Evolutionary conservation across 2,113 vertebrate genomes (phyloP).

Genomic region (Tyrannus savana): DNA sequence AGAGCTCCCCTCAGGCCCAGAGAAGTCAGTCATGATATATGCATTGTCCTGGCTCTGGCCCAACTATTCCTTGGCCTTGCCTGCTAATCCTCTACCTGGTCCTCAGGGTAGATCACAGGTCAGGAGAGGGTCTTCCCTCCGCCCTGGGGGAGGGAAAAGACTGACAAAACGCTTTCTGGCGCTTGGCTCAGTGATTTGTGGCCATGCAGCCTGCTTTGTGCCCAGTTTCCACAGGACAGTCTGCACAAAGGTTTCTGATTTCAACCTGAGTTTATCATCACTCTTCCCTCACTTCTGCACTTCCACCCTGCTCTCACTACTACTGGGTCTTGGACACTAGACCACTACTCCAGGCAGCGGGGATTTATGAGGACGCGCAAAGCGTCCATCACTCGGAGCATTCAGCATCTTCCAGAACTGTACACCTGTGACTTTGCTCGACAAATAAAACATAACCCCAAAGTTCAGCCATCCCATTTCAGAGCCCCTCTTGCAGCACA

Average conservation of each 20-base stretch:
- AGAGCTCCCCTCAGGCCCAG: background rate
- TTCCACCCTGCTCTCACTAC: background rate
- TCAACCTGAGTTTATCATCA: background rate
- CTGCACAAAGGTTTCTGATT: background rate
- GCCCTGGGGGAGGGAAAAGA: background rate
- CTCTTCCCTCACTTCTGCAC: background rate
- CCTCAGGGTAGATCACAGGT: background rate
- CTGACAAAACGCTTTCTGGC: rapidly evolving
- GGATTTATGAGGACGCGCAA: background rate
- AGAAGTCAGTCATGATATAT: background rate
- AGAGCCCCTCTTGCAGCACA: background rate
- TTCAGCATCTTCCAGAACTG: background rate
- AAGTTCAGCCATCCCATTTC: background rate
- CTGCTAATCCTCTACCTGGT: background rate
- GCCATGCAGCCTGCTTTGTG: background rate
- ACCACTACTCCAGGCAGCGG: rapidly evolving
- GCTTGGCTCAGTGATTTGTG: background rate
- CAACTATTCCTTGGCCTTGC: background rate
- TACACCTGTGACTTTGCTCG: background rate
- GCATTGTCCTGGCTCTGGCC: background rate
- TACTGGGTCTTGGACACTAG: background rate
- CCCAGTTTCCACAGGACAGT: background rate
- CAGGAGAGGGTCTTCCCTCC: background rate
- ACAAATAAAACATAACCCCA: background rate
- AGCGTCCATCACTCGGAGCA: background rate